Conservation (phyloP, 1,140 invertebrate genomes). For the Anthonomus grandis region DNA sequence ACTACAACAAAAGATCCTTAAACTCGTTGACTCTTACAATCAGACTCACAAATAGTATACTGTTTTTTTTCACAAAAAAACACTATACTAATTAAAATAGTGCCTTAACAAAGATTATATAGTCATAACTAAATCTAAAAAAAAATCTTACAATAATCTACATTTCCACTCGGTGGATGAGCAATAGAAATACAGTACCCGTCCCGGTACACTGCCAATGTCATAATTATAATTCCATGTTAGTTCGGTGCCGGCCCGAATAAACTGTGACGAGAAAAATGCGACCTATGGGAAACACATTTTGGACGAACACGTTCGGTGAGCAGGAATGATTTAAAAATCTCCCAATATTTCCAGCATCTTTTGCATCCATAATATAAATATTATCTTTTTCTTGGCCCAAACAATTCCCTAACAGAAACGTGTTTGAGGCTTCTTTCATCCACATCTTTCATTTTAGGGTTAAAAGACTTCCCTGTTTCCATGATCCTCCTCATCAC, state of each 20-base stretch:
- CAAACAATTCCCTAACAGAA: slow-evolving; percentile 75
- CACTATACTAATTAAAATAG: no score
- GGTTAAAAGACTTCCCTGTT: slow-evolving; percentile 54
- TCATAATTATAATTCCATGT: slow-evolving; percentile 99
- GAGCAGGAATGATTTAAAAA: slow-evolving; percentile 94
- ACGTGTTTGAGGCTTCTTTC: slow-evolving; percentile 52
- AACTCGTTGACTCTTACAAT: no score
- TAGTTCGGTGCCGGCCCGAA: slow-evolving; percentile 89
- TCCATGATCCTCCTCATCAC: slow-evolving; percentile 57
- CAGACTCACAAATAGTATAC: no score
- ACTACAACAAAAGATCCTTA: no score
- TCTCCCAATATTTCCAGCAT: slow-evolving; percentile 89
- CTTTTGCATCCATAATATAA: slow-evolving; percentile 97
- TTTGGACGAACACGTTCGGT: slow-evolving; percentile 96
- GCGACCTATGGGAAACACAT: slow-evolving; percentile 98
- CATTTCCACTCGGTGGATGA: slow-evolving; percentile 82
- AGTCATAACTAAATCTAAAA: no score
- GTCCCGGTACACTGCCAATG: slow-evolving; percentile 88
- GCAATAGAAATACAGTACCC: slow-evolving; percentile 89
- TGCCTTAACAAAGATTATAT: no score
- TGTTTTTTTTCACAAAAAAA: no score
- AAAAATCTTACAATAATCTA: slow-evolving; percentile 83
- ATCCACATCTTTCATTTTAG: slow-evolving; percentile 49
- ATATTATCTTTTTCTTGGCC: slow-evolving; percentile 66
- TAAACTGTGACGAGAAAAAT: slow-evolving; percentile 86